Base-by-base conservation (phyloP, 2,888 invertebrate genomes). In the Salticus scenicus region DNA sequence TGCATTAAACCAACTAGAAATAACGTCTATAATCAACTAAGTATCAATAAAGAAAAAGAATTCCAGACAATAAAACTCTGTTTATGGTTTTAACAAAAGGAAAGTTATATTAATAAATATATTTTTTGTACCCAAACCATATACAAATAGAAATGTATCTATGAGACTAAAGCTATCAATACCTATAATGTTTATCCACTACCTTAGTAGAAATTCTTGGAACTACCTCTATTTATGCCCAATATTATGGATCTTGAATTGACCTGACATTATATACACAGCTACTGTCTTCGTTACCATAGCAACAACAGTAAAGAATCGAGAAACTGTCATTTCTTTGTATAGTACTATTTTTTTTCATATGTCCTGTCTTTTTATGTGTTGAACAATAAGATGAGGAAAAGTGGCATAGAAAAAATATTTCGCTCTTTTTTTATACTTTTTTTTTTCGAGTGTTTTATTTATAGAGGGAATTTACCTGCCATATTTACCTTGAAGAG, bases 231-330 rank as follows among this genome's bases (percentile, higher is more conserved):
- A 84, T 84, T 84, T 84, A 84, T 84, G 76, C 77, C 77, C 83
- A 84, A 84, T 84, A 77, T n/a, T 84, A 84, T 84, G 83, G 83
- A 84, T 84, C 73, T 77, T 30, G 77, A 84, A 84, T 84, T 73
- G 83, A 84, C 83, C 77, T 77, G 67, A 73, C 73, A 77, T 84
- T 84, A 84, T 84, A 78, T 72, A 78, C 83, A 69, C 77, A 72
- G 83, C 37, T 70, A 63, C 76, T 78, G 83, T 84, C 72, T 63
- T 42, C 57, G 83, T 84, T 57, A 30, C 57, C 77, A 84, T 84
- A 63, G 83, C 67, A 84, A 84, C 83, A 37, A 51, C 51, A 66
- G 71, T 41, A 84, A 72, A 64, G 73, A 84, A 84, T 84, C 77
- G 83, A 84, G 41, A 30, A 84, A 73, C 83, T 78, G 77, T 84